These are phyloP conservation scores for Drosophila pallidifrons DNA, from an alignment of 1,140 invertebrate species.

Conservation along the genomic window DNA sequence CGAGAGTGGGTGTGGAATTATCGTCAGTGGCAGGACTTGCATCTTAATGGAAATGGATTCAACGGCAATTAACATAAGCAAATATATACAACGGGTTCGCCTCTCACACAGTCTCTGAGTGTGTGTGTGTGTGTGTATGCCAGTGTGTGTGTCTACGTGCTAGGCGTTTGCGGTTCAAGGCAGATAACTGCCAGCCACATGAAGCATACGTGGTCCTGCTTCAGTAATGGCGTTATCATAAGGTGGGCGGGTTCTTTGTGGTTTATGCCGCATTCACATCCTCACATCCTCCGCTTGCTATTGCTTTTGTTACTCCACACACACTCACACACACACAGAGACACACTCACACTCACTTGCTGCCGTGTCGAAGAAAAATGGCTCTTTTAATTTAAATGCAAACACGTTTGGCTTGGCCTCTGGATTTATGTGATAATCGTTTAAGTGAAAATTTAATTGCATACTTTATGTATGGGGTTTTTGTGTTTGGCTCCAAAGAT, in stretches of 20 bases:
- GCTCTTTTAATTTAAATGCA: conserved; percentile 85
- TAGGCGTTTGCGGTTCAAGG: conserved; percentile 72
- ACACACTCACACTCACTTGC: conserved; percentile 3
- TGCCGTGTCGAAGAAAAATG: conserved; percentile 80
- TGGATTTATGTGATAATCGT: conserved; percentile 85
- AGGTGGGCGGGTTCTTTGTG: conserved; percentile 74
- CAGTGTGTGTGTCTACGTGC: conserved; percentile 58
- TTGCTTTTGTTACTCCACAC: conserved; percentile 7
- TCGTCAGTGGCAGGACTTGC: conserved; percentile 79
- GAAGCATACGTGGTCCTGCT: conserved; percentile 65
- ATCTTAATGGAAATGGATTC: conserved; percentile 85
- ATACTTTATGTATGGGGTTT: conserved; percentile 84
- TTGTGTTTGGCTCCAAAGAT: conserved; percentile 49
- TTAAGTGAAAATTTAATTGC: conserved; percentile 85
- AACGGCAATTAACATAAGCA: conserved; percentile 85
- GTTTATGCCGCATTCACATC: conserved; percentile 20
- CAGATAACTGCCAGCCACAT: conserved; percentile 57
- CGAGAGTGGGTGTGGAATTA: conserved; percentile 71
- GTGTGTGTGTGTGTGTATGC: conserved; percentile 3
- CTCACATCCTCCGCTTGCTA: not conserved
- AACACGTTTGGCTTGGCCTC: conserved; percentile 79
- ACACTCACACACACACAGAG: conserved; percentile 3
- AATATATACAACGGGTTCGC: conserved; percentile 77
- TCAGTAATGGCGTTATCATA: conserved; percentile 80
- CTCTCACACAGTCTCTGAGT: conserved; percentile 30